phyloP scores from a whole-genome alignment of 2,113 vertebrate species.

The Heterotilapia buettikoferi region DNA sequence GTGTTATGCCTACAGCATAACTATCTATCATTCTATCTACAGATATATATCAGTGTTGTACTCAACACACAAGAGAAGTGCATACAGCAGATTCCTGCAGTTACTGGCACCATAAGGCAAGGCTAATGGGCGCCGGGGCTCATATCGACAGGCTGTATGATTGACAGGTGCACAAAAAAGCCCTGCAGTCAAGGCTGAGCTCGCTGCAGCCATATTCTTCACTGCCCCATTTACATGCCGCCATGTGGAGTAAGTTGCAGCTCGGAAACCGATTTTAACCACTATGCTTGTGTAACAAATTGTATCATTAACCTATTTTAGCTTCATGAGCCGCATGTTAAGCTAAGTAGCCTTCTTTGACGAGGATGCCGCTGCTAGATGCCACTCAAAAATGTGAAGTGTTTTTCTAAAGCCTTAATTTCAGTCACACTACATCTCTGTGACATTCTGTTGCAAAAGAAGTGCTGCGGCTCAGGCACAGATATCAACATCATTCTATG shows the following conservation, averaged over 20 bases:
- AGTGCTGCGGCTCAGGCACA: not conserved
- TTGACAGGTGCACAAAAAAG: conserved; percentile 46
- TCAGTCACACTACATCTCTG: not conserved
- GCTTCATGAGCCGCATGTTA: not conserved
- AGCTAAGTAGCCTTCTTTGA: not conserved
- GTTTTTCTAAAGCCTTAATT: not conserved
- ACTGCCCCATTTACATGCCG: not conserved
- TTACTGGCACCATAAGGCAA: conserved; percentile 15
- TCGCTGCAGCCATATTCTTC: not conserved
- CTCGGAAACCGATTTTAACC: not conserved
- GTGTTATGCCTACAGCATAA: not conserved
- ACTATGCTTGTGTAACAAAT: not conserved
- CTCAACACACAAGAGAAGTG: not conserved
- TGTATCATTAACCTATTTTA: conserved; percentile 25
- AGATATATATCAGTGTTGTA: not conserved
- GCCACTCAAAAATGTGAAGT: not conserved
- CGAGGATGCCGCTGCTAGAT: not conserved
- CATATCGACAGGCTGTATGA: conserved; percentile 41
- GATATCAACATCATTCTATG: not conserved
- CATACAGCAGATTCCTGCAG: conserved; percentile 1
- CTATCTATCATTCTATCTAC: not conserved
- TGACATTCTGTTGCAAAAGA: not conserved
- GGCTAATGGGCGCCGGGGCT: conserved; percentile 36
- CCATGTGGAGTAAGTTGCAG: not conserved
- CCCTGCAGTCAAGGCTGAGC: conserved; percentile 16